These are phyloP conservation scores for Lithodes maja DNA, from an alignment of 2,888 invertebrate genomes.

Conservation along the genomic window DNA sequence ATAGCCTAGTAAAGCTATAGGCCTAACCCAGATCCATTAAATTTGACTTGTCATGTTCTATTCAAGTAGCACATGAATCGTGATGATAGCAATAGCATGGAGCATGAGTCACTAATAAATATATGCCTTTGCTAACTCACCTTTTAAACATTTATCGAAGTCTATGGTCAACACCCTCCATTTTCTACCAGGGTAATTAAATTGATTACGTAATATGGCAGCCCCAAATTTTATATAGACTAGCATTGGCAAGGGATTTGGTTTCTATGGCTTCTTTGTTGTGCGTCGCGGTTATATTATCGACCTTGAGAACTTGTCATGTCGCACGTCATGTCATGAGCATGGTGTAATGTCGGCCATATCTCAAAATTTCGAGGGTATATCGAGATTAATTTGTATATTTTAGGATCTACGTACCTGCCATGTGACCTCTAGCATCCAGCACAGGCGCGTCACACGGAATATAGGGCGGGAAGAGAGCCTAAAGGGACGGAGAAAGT, in stretches of 20 bases:
- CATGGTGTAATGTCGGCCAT: background rate
- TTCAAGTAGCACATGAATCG: background rate
- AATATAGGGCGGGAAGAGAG: background rate
- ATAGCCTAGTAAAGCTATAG: too few relatives aligned
- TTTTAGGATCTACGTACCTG: background rate
- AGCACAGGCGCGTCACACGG: slow-evolving; percentile 15
- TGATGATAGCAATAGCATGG: background rate
- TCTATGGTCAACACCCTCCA: background rate
- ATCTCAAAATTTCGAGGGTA: background rate
- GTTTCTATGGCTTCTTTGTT: background rate
- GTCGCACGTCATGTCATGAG: background rate
- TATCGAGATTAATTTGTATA: background rate
- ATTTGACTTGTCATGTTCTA: background rate
- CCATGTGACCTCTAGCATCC: slow-evolving; percentile 8
- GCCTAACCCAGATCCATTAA: too few relatives aligned
- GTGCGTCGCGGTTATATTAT: slow-evolving; percentile 12
- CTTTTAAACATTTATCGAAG: background rate
- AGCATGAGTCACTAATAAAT: too few relatives aligned
- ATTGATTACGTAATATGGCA: background rate
- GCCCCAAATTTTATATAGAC: background rate
- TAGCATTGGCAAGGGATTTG: background rate
- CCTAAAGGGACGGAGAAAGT: slow-evolving; percentile 27
- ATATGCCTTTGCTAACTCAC: background rate
- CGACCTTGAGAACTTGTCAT: slow-evolving; percentile 31
- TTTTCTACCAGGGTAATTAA: background rate